Conservation (phyloP, 2,797 vertebrate species). For the Hippoglossus hippoglossus region DNA sequence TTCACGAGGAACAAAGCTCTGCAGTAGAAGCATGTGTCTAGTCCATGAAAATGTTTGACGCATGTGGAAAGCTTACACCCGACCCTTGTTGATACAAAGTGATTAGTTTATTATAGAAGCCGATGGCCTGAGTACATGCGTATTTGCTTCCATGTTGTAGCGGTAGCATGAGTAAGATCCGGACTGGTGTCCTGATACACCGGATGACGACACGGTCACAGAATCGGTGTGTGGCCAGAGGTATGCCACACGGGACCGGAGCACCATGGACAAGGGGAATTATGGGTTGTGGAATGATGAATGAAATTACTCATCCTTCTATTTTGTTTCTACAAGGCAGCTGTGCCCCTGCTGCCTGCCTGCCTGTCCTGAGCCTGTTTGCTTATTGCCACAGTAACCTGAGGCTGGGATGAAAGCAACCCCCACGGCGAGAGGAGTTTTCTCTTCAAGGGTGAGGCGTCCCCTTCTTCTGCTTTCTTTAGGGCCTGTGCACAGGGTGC, state of each 20-base stretch:
- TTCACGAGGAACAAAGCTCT: conserved; percentile 39
- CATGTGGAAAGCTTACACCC: conserved; percentile 80
- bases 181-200: conserved; percentile 45
- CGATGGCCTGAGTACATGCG: conserved; percentile 59
- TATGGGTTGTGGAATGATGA: conserved; percentile 56
- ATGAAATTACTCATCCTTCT: conserved; percentile 65
- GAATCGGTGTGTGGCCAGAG: conserved; percentile 58
- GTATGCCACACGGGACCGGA: conserved; percentile 48
- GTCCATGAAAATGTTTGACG: conserved; percentile 73
- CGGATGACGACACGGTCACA: conserved; percentile 57
- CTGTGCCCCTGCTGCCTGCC: conserved; percentile 32
- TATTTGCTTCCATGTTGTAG: conserved; percentile 73
- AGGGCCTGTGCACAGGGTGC: conserved; percentile 45
- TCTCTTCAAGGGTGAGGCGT: conserved; percentile 45
- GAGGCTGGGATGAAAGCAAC: conserved; percentile 66
- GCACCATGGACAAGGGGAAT: conserved; percentile 39
- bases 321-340: conserved; percentile 52
- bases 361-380: conserved; percentile 28
- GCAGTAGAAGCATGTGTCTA: conserved; percentile 57
- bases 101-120: conserved; percentile 87
- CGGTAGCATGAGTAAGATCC: conserved; percentile 58
- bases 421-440: conserved; percentile 52
- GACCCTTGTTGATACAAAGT: conserved; percentile 80
- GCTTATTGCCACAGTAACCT: conserved; percentile 77
- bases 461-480: conserved; percentile 51